phyloP scores from a whole-genome alignment of 2,888 invertebrate genomes.

The Drosophila antonietae region DNA sequence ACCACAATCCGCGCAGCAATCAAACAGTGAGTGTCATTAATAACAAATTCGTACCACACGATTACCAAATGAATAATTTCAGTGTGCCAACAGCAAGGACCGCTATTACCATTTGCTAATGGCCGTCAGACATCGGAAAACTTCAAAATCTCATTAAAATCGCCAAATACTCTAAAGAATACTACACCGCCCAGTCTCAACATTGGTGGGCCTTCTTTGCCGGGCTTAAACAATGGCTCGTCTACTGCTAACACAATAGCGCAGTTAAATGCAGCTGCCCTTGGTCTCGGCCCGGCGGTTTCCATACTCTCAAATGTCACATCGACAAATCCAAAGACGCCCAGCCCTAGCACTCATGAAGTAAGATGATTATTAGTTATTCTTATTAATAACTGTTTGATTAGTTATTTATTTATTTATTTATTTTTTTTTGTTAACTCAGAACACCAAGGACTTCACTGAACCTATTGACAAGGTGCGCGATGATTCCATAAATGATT shows the following conservation, averaged over 20 bases:
- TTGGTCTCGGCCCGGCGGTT: conserved; percentile 80
- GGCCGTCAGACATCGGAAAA: conserved; percentile 84
- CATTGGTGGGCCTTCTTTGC: conserved; percentile 54
- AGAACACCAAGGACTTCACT: conserved; percentile 87
- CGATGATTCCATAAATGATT: conserved; percentile 93
- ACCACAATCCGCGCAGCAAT: conserved; percentile 85
- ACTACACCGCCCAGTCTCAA: conserved; percentile 80
- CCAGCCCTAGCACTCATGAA: conserved; percentile 90
- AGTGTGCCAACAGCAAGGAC: conserved; percentile 83
- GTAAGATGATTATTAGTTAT: conserved; percentile 78
- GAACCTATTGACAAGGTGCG: conserved; percentile 92
- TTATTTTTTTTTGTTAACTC: neutral
- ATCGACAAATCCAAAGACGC: conserved; percentile 94
- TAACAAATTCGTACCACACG: neutral
- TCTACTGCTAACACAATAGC: conserved; percentile 52
- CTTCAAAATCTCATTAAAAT: conserved; percentile 85
- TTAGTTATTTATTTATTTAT: too few species aligned
- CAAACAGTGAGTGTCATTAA: conserved; percentile 83
- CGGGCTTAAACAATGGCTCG: conserved; percentile 57
- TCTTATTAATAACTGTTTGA: neutral
- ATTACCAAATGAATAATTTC: conserved; percentile 11
- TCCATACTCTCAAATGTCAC: conserved; percentile 85
- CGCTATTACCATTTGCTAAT: conserved; percentile 84
- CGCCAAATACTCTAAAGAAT: conserved; percentile 84
- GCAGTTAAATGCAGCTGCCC: conserved; percentile 75